Evolutionary conservation across 2,113 vertebrate genomes (phyloP).

Genomic region (Anolis carolinensis): DNA sequence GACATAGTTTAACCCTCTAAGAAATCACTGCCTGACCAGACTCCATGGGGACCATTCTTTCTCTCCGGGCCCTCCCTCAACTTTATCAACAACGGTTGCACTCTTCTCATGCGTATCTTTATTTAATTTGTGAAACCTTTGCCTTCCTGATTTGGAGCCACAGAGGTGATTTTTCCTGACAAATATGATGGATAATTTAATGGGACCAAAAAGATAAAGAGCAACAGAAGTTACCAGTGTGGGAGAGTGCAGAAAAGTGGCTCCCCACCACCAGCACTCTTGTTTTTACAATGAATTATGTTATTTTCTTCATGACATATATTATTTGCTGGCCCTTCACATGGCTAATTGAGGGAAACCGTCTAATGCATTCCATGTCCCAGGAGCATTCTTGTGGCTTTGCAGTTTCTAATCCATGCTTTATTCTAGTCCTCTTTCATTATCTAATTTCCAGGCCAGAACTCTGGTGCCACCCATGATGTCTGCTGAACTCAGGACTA

Average conservation of each 20-base stretch:
- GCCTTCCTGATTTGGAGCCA: background rate
- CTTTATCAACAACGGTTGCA: background rate
- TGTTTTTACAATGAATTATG: background rate
- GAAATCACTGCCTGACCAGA: background rate
- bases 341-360: slow-evolving; percentile 4
- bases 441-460: slow-evolving; percentile 1
- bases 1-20: no score
- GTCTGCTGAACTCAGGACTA: background rate
- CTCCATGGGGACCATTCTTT: no score
- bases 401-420: slow-evolving; percentile 3
- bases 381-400: slow-evolving; percentile 21
- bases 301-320: background rate
- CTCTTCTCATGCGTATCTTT: background rate
- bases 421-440: background rate
- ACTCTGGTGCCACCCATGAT: background rate
- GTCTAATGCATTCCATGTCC: background rate
- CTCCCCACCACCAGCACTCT: background rate
- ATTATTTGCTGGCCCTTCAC: background rate
- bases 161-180: background rate
- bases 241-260: background rate
- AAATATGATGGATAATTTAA: background rate
- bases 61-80: no score
- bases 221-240: background rate
- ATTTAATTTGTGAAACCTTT: background rate
- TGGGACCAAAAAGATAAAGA: background rate